phyloP scores from a whole-genome alignment of 2,888 invertebrate genomes.

The Aphelenchoides bicaudatus region DNA sequence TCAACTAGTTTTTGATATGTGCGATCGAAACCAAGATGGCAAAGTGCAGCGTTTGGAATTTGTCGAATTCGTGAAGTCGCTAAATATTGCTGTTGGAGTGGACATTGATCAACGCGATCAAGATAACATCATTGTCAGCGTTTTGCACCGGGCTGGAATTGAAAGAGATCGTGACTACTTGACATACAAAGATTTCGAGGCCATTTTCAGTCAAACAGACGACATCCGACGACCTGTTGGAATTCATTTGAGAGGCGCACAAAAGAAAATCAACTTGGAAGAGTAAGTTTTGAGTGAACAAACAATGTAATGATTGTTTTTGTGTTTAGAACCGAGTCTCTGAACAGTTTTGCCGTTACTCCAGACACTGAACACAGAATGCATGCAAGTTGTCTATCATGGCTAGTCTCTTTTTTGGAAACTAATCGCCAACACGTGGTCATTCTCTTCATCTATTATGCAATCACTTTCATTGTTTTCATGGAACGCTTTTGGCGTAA shows the following conservation, averaged over 20 bases:
- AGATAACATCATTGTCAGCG: constrained; percentile 37
- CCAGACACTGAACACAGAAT: constrained; percentile 22
- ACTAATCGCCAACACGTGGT: constrained; percentile 93
- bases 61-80: constrained; percentile 75
- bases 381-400: constrained; percentile 30
- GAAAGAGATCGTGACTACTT: constrained; percentile 38
- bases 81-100: constrained; percentile 56
- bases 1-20: constrained; percentile 93
- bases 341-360: constrained; percentile 56
- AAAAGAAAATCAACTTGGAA: constrained; percentile 46
- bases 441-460: constrained; percentile 87
- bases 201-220: constrained; percentile 48
- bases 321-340: constrained; percentile 51
- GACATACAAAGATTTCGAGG: constrained; percentile 54
- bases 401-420: constrained; percentile 74
- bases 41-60: constrained; percentile 88
- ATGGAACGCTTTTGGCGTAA: constrained; percentile 87
- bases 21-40: constrained; percentile 87
- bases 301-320: background rate
- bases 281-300: constrained; percentile 36
- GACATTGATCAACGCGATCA: constrained; percentile 43
- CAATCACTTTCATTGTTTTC: constrained; percentile 86
- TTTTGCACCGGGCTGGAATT: constrained; percentile 41
- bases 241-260: constrained; percentile 52
- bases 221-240: constrained; percentile 51